These are phyloP conservation scores for Gadopsis marmoratus DNA, from an alignment of 2,797 vertebrate species.

Conservation along the genomic window DNA sequence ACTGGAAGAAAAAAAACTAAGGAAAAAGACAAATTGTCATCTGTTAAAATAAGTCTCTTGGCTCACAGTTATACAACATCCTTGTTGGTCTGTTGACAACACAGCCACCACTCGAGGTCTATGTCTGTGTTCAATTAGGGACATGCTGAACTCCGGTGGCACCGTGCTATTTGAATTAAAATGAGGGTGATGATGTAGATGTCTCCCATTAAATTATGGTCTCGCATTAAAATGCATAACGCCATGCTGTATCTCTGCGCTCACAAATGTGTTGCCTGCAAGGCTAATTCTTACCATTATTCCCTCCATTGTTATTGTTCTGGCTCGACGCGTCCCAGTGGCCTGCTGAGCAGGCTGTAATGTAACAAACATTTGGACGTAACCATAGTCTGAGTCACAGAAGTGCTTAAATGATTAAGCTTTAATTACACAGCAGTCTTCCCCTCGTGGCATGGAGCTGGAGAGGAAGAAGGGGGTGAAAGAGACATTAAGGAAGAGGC, in stretches of 20 bases:
- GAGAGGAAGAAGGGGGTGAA: neutral
- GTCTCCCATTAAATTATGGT: neutral
- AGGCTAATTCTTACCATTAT: slow-evolving; percentile 6
- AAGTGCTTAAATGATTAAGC: neutral
- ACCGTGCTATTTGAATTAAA: neutral
- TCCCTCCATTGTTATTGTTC: neutral
- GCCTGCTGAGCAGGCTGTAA: slow-evolving; percentile 20
- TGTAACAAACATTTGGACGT: slow-evolving; percentile 16
- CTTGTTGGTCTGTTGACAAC: neutral
- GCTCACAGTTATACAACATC: neutral
- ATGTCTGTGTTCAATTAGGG: neutral
- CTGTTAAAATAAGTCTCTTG: neutral
- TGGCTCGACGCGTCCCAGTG: neutral
- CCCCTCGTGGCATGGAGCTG: neutral
- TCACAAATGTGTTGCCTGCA: neutral
- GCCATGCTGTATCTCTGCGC: neutral
- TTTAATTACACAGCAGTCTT: slow-evolving; percentile 23
- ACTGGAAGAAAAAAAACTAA: neutral
- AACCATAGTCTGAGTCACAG: slow-evolving; percentile 14
- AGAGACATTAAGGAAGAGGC: neutral
- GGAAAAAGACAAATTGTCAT: neutral
- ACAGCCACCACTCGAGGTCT: neutral
- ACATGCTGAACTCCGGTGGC: neutral
- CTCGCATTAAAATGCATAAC: neutral
- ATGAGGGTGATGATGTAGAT: too few species aligned